Conservation (phyloP, 2,113 vertebrate species). For the Macrotis lagotis region DNA sequence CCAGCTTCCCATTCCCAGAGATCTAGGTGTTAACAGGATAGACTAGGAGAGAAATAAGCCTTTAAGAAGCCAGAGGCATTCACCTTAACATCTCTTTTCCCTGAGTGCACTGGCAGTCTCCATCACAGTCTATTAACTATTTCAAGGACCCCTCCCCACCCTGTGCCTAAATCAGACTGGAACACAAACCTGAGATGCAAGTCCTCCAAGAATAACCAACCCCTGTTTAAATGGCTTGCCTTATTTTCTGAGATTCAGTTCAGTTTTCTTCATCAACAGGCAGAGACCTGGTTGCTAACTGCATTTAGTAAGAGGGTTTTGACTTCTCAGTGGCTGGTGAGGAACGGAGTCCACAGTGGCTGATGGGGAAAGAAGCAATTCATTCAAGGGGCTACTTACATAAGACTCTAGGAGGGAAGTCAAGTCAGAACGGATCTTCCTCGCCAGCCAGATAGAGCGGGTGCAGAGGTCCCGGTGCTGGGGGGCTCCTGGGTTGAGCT, state of each 20-base stretch:
- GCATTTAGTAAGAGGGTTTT: not conserved
- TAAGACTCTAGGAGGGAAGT: constrained; percentile 80
- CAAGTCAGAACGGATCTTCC: constrained; percentile 84
- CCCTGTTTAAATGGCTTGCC: too few species aligned
- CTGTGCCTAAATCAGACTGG: not conserved
- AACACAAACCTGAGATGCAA: not conserved
- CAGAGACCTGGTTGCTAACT: not conserved
- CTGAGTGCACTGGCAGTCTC: not conserved
- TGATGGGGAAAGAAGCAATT: constrained; percentile 8
- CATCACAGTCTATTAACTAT: not conserved
- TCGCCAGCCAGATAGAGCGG: constrained; percentile 82
- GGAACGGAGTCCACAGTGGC: not conserved
- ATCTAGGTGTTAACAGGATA: not conserved
- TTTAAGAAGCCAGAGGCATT: not conserved
- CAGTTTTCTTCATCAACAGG: not conserved
- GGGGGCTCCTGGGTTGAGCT: constrained; percentile 57
- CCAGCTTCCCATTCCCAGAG: not conserved
- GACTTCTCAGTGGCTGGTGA: not conserved
- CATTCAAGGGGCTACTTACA: constrained; percentile 74
- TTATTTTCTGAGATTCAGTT: not conserved
- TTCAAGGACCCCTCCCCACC: not conserved
- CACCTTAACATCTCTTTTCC: not conserved
- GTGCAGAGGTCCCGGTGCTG: constrained; percentile 77
- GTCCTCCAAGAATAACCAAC: not conserved
- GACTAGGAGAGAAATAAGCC: not conserved